Evolutionary conservation across 2,888 invertebrate species (phyloP).

Genomic region (Melitaea athalia): DNA sequence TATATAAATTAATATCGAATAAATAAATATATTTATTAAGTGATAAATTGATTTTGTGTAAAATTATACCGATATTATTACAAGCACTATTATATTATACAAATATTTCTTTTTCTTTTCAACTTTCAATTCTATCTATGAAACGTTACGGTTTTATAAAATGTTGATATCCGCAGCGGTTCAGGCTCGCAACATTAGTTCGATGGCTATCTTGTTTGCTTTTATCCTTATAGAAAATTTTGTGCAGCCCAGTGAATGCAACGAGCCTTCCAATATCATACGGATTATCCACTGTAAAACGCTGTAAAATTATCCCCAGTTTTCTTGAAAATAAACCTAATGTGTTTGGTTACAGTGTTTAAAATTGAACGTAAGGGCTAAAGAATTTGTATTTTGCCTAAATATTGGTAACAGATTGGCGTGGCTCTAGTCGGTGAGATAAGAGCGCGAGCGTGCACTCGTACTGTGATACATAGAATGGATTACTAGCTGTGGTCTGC

Average conservation of each 20-base stretch:
- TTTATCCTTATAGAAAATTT: conserved; percentile 82
- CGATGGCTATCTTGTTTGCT: conserved; percentile 81
- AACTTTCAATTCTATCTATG: neutral
- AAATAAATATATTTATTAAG: too few species aligned
- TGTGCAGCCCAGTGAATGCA: conserved; percentile 80
- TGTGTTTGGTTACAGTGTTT: conserved; percentile 47
- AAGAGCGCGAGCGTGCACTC: conserved; percentile 69
- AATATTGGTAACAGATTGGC: conserved; percentile 80
- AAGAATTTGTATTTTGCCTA: conserved; percentile 77
- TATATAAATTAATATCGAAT: too few species aligned
- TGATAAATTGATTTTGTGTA: too few species aligned
- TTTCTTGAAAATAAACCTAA: conserved; percentile 53
- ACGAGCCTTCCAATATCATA: conserved; percentile 79
- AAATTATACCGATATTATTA: too few species aligned
- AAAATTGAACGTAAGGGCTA: conserved; percentile 48
- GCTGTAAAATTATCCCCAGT: conserved; percentile 59
- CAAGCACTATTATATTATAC: neutral
- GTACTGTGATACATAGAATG: conserved; percentile 78
- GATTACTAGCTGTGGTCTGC: conserved; percentile 67
- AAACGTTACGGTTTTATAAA: conserved; percentile 33
- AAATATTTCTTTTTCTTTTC: neutral
- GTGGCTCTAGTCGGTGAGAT: conserved; percentile 74
- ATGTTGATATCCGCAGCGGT: conserved; percentile 44
- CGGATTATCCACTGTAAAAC: conserved; percentile 75
- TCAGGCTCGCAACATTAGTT: conserved; percentile 65